Evolutionary conservation across 1,140 invertebrate genomes (phyloP).

Genomic region (Heliconius eleuchia): DNA sequence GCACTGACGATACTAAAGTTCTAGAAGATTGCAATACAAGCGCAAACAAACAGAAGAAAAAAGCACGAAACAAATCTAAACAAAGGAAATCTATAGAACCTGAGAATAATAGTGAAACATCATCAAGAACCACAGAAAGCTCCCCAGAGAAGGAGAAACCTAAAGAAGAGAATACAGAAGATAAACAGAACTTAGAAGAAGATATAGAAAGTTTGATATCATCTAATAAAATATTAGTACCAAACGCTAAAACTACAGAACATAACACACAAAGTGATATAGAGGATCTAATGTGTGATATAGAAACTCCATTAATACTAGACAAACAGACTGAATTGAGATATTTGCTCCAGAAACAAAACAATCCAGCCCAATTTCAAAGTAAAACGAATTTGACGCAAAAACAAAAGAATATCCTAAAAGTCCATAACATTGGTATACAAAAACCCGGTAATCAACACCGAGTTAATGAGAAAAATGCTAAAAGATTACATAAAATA

Average conservation of each 20-base stretch:
- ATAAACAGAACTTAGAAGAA: slow-evolving; percentile 61
- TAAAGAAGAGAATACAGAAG: slow-evolving; percentile 48
- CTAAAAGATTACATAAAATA: slow-evolving; percentile 74
- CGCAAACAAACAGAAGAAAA: slow-evolving; percentile 75
- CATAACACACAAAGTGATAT: slow-evolving; percentile 54
- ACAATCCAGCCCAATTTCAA: slow-evolving; percentile 74
- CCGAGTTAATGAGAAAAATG: slow-evolving; percentile 73
- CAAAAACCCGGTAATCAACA: slow-evolving; percentile 68
- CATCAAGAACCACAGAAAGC: slow-evolving; percentile 61
- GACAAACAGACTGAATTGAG: slow-evolving; percentile 78
- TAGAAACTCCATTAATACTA: slow-evolving; percentile 56
- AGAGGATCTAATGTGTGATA: slow-evolving; percentile 62
- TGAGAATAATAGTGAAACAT: slow-evolving; percentile 68
- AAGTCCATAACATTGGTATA: slow-evolving; percentile 68
- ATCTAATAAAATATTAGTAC: slow-evolving; percentile 77
- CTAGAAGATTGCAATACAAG: slow-evolving; percentile 73
- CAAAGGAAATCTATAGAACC: slow-evolving; percentile 75
- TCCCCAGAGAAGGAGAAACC: slow-evolving; percentile 68
- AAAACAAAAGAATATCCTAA: slow-evolving; percentile 70
- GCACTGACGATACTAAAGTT: slow-evolving; percentile 56
- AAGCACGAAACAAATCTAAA: slow-evolving; percentile 80
- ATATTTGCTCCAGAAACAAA: slow-evolving; percentile 76
- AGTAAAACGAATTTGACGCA: slow-evolving; percentile 68
- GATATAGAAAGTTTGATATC: slow-evolving; percentile 80
- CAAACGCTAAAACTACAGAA: slow-evolving; percentile 57